Base-by-base conservation (phyloP, 2,113 vertebrate genomes). In the Ceyx margarethae region DNA sequence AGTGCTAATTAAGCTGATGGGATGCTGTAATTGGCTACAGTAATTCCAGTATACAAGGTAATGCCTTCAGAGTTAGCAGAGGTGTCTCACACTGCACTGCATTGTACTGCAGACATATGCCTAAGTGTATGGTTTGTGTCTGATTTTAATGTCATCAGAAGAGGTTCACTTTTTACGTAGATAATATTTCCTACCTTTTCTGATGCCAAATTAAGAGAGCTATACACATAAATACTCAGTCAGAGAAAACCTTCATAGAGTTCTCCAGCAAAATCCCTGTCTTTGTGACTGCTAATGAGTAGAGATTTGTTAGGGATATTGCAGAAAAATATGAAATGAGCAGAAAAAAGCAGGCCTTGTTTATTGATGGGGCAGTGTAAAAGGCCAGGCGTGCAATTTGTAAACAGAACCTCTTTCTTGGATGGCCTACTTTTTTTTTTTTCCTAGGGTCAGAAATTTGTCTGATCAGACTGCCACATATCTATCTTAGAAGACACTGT, bases 271-370 rank as follows among this genome's bases (percentile, higher is more conserved):
- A 91, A 94, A 90, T 68, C 58, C 40, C 31, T 42, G 16, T 31
- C 82, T 85, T 75, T 82, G 33, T 79, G 50, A 68, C 82, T 26
- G 43, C 6, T 91, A 87, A 91, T 76, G 72, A 91, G 31, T 68
- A 82, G 53, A 82, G 26, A 90, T 88, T 67, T 95, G 62, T 88
- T 71, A 67, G 48, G 58, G 13, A 29, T 64, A 53, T 79, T 67
- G 58, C 58, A 82, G 61, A 90, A 61, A 53, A 88, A 90, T 50
- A 58, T 58, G 75, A 82, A 79, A 85, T 75, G 67, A 75, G 53
- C n/a, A 87, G 72, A 79, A 90, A 95, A 94, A 90, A 68, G 58
- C 35, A 79, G 33, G 28, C 58, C 72, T 95, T 94, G 86, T 93
- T 94, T 93, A 85, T 90, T 91, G 35, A 87, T n/a, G 80, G 72